phyloP scores from a whole-genome alignment of 2,888 invertebrate species.

The Athalia circularis region DNA sequence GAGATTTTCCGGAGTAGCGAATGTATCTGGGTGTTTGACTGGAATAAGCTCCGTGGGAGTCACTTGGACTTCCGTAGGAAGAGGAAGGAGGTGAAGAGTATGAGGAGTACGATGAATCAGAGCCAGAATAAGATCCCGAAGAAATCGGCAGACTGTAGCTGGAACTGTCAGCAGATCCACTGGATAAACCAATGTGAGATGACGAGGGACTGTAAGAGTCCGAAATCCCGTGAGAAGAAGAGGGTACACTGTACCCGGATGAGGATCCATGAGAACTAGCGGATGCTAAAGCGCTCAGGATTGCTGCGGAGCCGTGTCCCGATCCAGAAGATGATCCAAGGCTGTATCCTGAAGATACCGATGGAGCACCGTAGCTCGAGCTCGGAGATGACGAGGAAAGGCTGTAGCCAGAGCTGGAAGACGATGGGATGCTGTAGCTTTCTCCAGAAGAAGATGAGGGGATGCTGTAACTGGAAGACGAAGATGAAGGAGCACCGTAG shows the following conservation, averaged over 20 bases:
- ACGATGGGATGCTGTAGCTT: slow-evolving; percentile 49
- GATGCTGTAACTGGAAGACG: slow-evolving; percentile 48
- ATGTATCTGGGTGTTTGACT: slow-evolving; percentile 63
- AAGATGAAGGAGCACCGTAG: slow-evolving; percentile 40
- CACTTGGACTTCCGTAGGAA: slow-evolving; percentile 58
- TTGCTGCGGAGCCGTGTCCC: neutral
- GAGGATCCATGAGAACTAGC: slow-evolving; percentile 33
- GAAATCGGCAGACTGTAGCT: slow-evolving; percentile 52
- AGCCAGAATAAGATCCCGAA: slow-evolving; percentile 52
- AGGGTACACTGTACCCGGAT: slow-evolving; percentile 25
- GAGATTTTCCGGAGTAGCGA: slow-evolving; percentile 58
- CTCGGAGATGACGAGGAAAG: slow-evolving; percentile 36
- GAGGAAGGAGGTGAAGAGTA: slow-evolving; percentile 58
- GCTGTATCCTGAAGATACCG: slow-evolving; percentile 45
- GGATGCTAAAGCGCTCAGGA: slow-evolving; percentile 31
- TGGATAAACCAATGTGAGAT: slow-evolving; percentile 30
- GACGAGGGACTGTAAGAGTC: slow-evolving; percentile 24
- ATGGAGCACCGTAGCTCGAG: slow-evolving; percentile 41
- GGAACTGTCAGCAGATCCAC: slow-evolving; percentile 51
- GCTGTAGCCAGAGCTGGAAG: slow-evolving; percentile 49
- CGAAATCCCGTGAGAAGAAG: slow-evolving; percentile 19
- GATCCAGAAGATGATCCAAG: slow-evolving; percentile 32
- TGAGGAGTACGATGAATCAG: slow-evolving; percentile 53
- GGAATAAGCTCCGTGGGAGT: slow-evolving; percentile 64
- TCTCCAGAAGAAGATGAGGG: slow-evolving; percentile 32